Evolutionary conservation across 2,113 vertebrate species (phyloP), one percentile per base, ranked within the genome.

Genomic region (Spea bombifrons): DNA sequence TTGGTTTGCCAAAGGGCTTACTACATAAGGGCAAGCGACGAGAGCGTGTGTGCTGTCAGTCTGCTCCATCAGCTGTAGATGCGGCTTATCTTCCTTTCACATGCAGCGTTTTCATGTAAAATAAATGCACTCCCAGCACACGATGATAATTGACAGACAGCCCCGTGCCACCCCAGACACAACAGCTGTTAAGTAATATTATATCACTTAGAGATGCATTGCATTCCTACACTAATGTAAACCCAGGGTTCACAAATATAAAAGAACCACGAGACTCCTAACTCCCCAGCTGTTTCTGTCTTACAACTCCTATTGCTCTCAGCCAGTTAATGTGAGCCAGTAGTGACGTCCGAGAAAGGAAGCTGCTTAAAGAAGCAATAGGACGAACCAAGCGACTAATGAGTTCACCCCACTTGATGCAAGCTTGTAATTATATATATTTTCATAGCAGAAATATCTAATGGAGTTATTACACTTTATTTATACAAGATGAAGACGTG

Each of bases 21-120:
- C 75, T 49, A 49, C 75, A 48, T 45, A 12, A 76, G 52, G 47
- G 46, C 53, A 17, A 53, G 59, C 5, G 30, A 45, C 48, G 63
- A 48, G 59, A 71, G 46, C 46, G 12, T 17, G 66, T 55, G 45
- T 44, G 7, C 66, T 50, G 68, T 71, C 67, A 71, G 68, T 7
- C 46, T 66, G 8, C 48, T 69, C 75, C 57, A 64, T 78, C 68
- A 61, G 44, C 65, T 67, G 64, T 67, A 55, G 64, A 59, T 70
- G 30, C 50, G 15, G 76, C 55, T 78, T 78, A 71, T 71, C 68
- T 78, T 45, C 47, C 49, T 12, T 64, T 64, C 46, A 43, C 68
- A 71, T 78, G 76, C 57, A 71, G 70, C 17, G 30, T 63, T 71
- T 78, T 78, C 48, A 71, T 78, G 76, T 65, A 71, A 78, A 78